Conservation (phyloP, 1,140 invertebrate species). For the Leucophenga varia region DNA sequence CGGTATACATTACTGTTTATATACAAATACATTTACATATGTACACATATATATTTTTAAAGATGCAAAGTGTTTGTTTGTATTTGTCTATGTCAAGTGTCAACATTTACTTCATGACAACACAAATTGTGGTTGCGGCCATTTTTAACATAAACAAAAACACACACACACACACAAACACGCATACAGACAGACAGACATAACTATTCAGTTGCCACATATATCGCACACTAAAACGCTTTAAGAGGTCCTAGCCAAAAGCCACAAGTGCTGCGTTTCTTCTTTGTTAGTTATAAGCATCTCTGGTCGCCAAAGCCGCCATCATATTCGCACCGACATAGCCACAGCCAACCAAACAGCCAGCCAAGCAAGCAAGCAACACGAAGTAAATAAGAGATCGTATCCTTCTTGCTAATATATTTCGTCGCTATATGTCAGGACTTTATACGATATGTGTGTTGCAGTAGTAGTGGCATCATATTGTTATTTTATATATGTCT, state of each 20-base stretch:
- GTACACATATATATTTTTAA: no score
- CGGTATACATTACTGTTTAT: no score
- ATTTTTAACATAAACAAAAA: constrained; percentile 28
- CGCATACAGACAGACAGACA: background rate
- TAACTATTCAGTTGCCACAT: no score
- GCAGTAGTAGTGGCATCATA: background rate
- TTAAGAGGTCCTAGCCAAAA: constrained; percentile 18
- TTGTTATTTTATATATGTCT: background rate
- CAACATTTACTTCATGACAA: constrained; percentile 51
- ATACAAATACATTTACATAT: no score
- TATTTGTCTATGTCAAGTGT: constrained; percentile 53
- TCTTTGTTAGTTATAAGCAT: background rate
- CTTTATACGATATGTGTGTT: no score
- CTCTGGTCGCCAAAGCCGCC: no score
- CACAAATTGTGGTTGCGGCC: constrained; percentile 50
- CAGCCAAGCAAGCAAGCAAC: no score
- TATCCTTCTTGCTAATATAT: constrained; percentile 21
- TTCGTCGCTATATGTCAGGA: constrained; percentile 9
- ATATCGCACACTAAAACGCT: no score
- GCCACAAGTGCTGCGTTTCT: constrained; percentile 33
- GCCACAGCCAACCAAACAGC: no score
- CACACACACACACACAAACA: constrained; percentile 5
- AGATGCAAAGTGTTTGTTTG: background rate
- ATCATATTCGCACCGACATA: no score
- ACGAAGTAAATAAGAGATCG: no score